Conservation (phyloP, 2,113 vertebrate species). For the Gavia stellata region DNA sequence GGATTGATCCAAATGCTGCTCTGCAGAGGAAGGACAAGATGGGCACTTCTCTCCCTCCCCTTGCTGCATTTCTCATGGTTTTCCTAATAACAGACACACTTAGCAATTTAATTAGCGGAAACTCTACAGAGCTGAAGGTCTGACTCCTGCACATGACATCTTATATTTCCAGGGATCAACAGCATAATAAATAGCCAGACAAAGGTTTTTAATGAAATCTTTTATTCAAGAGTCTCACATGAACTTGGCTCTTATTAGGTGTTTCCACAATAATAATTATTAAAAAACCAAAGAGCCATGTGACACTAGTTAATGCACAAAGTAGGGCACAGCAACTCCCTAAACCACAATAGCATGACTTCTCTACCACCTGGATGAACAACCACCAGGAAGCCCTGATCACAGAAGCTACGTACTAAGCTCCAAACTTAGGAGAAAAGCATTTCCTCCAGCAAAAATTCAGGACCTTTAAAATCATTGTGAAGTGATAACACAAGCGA, state of each 20-base stretch:
- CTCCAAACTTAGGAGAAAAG: background rate
- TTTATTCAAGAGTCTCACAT: conserved; percentile 18
- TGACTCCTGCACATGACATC: conserved; percentile 27
- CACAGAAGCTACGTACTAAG: background rate
- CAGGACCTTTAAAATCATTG: background rate
- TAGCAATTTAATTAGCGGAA: conserved; percentile 49
- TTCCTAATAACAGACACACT: conserved; percentile 20
- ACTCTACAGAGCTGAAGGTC: conserved; percentile 15
- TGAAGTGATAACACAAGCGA: background rate
- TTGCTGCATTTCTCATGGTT: conserved; percentile 5
- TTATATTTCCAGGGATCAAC: conserved; percentile 28
- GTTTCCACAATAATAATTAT: conserved; percentile 30
- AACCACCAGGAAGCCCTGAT: background rate
- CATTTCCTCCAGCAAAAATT: background rate
- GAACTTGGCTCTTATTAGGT: background rate
- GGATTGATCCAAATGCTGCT: background rate
- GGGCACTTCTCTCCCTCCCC: background rate
- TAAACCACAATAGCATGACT: background rate
- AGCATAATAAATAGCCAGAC: conserved; percentile 33
- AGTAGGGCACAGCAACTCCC: background rate
- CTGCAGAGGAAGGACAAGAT: background rate
- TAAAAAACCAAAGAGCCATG: background rate
- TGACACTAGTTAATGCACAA: background rate
- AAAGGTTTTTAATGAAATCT: conserved; percentile 48
- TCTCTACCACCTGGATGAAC: background rate